Percentiles rank a stretch among this genome's conserved stretches.
Evolutionary conservation across 2,797 vertebrate species (phyloP).

Genomic region (Semotilus atromaculatus): DNA sequence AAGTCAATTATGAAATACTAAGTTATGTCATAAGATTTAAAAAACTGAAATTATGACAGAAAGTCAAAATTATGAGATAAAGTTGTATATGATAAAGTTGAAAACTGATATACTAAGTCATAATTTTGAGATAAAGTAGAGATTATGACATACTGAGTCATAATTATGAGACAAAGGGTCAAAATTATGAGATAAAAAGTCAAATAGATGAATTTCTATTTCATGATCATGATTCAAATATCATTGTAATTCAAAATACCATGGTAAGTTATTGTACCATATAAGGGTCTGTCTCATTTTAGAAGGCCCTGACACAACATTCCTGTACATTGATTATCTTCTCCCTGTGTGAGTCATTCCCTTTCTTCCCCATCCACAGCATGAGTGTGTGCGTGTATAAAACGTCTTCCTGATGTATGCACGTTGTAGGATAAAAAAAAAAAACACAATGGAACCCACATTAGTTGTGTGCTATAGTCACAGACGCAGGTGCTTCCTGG

Average conservation of each 20-base stretch:
- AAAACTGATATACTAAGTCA: too few species aligned
- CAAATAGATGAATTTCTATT: neutral
- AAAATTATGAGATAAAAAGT: neutral
- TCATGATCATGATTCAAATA: neutral
- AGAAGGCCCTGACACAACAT: neutral
- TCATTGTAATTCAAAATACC: neutral
- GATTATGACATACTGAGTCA: neutral
- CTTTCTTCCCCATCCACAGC: conserved; percentile 35
- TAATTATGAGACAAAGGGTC: neutral
- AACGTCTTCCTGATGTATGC: conserved; percentile 71
- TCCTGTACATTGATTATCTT: conserved; percentile 30
- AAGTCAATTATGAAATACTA: too few species aligned
- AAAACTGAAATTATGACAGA: neutral
- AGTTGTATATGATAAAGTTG: neutral
- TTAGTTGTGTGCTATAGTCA: conserved; percentile 48
- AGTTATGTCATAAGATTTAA: too few species aligned
- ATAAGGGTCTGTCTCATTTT: neutral
- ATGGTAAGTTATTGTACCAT: neutral
- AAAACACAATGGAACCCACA: conserved; percentile 71
- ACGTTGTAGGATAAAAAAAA: conserved; percentile 72
- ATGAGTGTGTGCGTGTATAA: conserved; percentile 49
- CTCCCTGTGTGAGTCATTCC: conserved; percentile 35
- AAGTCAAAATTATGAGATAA: neutral
- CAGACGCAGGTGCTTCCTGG: conserved; percentile 80
- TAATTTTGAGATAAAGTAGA: neutral